Base-by-base conservation (phyloP, 2,113 vertebrate genomes). In the Rhadina sibilatrix region DNA sequence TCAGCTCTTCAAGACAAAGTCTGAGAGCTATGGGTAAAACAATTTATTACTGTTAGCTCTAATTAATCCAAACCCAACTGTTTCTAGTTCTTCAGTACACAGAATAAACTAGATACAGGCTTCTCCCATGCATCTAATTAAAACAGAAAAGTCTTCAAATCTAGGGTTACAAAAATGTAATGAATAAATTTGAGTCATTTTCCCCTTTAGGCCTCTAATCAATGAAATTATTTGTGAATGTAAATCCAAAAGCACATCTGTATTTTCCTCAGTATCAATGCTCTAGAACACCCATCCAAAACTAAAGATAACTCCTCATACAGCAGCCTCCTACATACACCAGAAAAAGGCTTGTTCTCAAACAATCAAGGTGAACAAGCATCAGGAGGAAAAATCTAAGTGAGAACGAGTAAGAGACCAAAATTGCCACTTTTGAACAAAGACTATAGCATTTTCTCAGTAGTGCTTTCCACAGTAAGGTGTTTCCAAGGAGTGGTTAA, bases 351-450 rank as follows among this genome's bases (percentile, higher is more conserved):
- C 57, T 47, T 5, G 28, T 23, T 90, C 40, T 54, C 2, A 14
- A 87, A 64, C 42, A 84, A 91, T 60, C 78, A 91, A 71, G 89
- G 61, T 87, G 83, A 93, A 94, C 40, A 82, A 95, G 63, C 31
- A 75, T 0, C 1, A 0, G 35, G 80, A 87, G 35, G 12, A 94
- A 66, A 93, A 95, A 92, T 38, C 33, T 8, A 74, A 83, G 23
- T 27, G 28, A 90, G 10, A 90, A 80, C 2, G 35, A 87, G 5
- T 72, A 66, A 86, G 24, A 74, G 77, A 66, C 54, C 52, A 69
- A 92, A 93, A 90, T 17, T 91, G 42, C 54, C 44, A 38, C 54
- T 77, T 89, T 81, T 59, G 76, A 83, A 76, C n/a, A 28, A 33
- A 83, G 59, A 90, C 83, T 66, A 90, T 8, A 91, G 77, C 74